Percentiles rank a stretch among this genome's conserved stretches.
These are phyloP conservation scores for Orthosia cruda DNA, from an alignment of 2,888 invertebrate genomes.

Conservation along the genomic window DNA sequence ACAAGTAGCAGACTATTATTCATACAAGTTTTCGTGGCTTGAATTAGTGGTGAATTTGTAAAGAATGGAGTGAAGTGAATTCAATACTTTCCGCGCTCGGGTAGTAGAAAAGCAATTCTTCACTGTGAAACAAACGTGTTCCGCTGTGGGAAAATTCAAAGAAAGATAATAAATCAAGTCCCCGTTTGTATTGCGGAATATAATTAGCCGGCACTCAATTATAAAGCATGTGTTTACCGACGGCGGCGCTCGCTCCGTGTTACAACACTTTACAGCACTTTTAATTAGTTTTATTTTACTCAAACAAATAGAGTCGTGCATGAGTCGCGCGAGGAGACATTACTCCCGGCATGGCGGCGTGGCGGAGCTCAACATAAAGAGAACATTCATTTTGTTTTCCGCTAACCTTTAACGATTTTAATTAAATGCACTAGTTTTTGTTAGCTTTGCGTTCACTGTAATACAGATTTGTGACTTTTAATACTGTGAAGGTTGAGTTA, in stretches of 20 bases:
- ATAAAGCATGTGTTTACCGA: constrained; percentile 55
- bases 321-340: constrained; percentile 35
- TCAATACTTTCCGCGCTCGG: constrained; percentile 34
- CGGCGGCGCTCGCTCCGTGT: constrained; percentile 38
- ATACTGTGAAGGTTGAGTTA: neutral
- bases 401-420: constrained; percentile 55
- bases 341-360: constrained; percentile 23
- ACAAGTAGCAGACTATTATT: constrained; percentile 53
- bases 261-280: constrained; percentile 43
- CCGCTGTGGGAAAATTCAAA: constrained; percentile 50
- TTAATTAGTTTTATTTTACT: constrained; percentile 66
- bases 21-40: constrained; percentile 43
- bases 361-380: constrained; percentile 34
- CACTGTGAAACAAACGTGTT: constrained; percentile 53
- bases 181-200: constrained; percentile 55
- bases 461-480: constrained; percentile 18
- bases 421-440: constrained; percentile 51
- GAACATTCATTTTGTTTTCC: constrained; percentile 48
- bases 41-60: constrained; percentile 47
- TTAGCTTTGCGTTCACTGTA: constrained; percentile 6
- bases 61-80: constrained; percentile 41
- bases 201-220: constrained; percentile 62
- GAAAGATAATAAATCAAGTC: constrained; percentile 63
- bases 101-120: constrained; percentile 46
- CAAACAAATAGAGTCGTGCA: constrained; percentile 44